These are phyloP conservation scores for Drosophila ogumai DNA, from an alignment of 1,140 invertebrate genomes.

Conservation along the genomic window DNA sequence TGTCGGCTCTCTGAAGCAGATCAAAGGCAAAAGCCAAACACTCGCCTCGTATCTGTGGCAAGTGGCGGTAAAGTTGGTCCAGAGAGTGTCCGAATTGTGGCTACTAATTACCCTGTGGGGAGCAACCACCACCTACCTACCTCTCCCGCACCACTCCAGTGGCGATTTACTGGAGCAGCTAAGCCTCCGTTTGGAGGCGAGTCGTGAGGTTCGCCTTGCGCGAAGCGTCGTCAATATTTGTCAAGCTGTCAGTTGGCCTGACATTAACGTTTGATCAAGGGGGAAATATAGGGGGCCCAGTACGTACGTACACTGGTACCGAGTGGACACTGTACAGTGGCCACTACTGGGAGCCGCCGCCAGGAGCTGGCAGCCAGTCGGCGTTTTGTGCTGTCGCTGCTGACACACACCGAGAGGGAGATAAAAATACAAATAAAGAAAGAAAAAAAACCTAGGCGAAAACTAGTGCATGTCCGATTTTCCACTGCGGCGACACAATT, in stretches of 20 bases:
- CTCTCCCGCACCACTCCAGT: neutral
- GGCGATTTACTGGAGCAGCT: conserved; percentile 23
- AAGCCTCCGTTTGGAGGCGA: conserved; percentile 37
- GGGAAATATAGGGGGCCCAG: conserved; percentile 12
- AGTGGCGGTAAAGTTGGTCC: conserved; percentile 56
- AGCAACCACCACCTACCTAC: conserved; percentile 23
- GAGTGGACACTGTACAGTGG: conserved; percentile 51
- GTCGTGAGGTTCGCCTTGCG: conserved; percentile 72
- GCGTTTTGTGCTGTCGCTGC: conserved; percentile 70
- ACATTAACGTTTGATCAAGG: conserved; percentile 83
- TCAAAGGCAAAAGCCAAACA: conserved; percentile 51
- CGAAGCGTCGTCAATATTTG: conserved; percentile 82
- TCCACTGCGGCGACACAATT: conserved; percentile 27
- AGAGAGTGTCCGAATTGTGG: conserved; percentile 61
- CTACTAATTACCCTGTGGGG: conserved; percentile 82
- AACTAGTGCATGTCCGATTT: conserved; percentile 30
- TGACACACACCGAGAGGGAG: conserved; percentile 68
- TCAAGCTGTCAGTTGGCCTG: conserved; percentile 80
- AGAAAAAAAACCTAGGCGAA: conserved; percentile 64
- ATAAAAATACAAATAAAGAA: conserved; percentile 57
- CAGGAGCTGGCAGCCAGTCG: conserved; percentile 55
- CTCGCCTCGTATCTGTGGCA: conserved; percentile 61
- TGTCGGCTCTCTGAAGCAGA: conserved; percentile 66
- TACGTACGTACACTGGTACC: neutral
- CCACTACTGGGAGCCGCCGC: conserved; percentile 62